These are phyloP conservation scores for Myotis daubentonii DNA, from an alignment of 2,797 vertebrate species.

Conservation along the genomic window DNA sequence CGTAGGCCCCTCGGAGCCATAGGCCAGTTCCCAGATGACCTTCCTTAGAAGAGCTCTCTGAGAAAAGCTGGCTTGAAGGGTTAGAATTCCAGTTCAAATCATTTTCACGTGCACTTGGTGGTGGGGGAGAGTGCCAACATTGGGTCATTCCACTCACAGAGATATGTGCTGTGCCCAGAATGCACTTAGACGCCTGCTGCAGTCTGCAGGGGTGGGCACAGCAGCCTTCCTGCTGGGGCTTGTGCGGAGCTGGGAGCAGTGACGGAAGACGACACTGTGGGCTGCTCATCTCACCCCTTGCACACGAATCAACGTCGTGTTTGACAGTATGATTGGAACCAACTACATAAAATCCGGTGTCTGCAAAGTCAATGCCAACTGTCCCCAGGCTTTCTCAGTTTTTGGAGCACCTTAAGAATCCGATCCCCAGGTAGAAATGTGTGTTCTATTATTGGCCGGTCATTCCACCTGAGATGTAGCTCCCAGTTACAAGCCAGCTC, in stretches of 20 bases:
- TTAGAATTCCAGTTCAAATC: conserved; percentile 14
- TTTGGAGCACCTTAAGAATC: conserved; percentile 24
- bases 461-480: conserved; percentile 63
- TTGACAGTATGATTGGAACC: background rate
- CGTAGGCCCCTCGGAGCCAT: background rate
- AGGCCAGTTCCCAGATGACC: background rate
- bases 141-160: background rate
- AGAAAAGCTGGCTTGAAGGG: conserved; percentile 6
- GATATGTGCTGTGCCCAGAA: background rate
- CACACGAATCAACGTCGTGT: rapidly evolving
- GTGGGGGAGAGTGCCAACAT: background rate
- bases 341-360: background rate
- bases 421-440: conserved; percentile 48
- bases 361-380: background rate
- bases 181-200: background rate
- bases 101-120: background rate
- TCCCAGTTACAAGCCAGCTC: conserved; percentile 85
- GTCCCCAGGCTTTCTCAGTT: background rate
- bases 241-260: background rate
- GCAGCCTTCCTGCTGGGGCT: background rate
- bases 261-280: background rate
- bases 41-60: background rate
- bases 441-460: conserved; percentile 52
- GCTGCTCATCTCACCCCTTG: background rate
- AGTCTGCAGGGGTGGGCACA: background rate